phyloP scores from a whole-genome alignment of 2,797 vertebrate genomes.

The Lophotriccus pileatus region DNA sequence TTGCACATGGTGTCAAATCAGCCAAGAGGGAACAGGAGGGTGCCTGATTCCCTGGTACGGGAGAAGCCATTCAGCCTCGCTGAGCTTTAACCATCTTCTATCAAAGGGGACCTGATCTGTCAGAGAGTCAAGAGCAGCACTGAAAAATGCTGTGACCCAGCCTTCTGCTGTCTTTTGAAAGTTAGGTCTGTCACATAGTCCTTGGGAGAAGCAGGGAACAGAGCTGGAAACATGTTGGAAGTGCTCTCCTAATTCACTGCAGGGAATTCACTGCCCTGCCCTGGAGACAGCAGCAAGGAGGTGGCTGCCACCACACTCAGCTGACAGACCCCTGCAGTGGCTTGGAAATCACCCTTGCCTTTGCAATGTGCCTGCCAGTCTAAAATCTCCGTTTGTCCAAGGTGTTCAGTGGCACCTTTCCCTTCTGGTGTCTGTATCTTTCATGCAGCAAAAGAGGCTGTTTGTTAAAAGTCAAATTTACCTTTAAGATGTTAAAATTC shows the following conservation, averaged over 20 bases:
- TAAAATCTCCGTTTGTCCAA: neutral
- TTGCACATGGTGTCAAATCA: neutral
- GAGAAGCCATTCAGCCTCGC: neutral
- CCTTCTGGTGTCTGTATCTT: neutral
- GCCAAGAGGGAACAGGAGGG: neutral
- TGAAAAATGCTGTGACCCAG: neutral
- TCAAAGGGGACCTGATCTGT: neutral
- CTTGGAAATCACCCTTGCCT: neutral
- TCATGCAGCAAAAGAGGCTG: neutral
- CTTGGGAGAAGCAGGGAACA: neutral
- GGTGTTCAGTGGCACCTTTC: fast-evolving
- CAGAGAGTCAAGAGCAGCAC: neutral
- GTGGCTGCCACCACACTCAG: neutral
- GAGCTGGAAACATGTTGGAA: neutral
- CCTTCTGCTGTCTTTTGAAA: neutral
- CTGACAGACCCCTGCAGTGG: neutral
- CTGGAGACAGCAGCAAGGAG: neutral
- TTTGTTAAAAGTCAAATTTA: neutral
- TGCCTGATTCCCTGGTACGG: neutral
- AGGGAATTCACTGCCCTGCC: neutral
- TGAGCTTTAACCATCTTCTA: neutral
- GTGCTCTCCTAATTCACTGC: neutral
- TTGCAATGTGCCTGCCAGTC: neutral
- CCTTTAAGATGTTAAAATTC: neutral
- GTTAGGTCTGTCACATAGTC: neutral